phyloP scores from a whole-genome alignment of 2,797 vertebrate species.

The Ceryle rudis region DNA sequence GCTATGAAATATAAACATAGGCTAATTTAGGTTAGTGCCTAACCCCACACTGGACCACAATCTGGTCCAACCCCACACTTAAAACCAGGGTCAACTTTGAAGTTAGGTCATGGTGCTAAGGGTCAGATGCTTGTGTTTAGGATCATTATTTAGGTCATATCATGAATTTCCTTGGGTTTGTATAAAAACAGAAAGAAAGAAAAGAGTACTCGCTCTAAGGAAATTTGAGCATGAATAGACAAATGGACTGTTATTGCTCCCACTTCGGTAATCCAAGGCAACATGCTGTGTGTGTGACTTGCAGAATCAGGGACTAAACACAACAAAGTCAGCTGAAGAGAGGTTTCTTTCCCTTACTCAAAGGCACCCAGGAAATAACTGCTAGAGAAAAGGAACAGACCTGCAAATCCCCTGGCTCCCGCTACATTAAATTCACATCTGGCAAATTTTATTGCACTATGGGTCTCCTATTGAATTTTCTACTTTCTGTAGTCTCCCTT shows the following conservation, averaged over 20 bases:
- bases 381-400: not conserved
- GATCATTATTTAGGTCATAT: not conserved
- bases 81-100: not conserved
- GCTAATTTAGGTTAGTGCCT: not conserved
- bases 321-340: not conserved
- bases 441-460: not conserved
- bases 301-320: not conserved
- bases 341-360: not conserved
- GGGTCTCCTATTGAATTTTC: not conserved
- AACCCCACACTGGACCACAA: not conserved
- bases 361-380: conserved; percentile 12
- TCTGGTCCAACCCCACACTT: not conserved
- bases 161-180: not conserved
- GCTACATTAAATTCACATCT: not conserved
- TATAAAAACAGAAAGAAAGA: not conserved
- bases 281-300: not conserved
- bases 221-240: not conserved
- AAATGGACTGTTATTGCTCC: not conserved
- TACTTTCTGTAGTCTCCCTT: not conserved
- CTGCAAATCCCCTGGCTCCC: not conserved
- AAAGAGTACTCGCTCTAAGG: not conserved
- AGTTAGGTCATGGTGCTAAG: not conserved
- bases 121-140: not conserved
- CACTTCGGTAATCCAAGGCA: not conserved
- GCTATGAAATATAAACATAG: not conserved